These are phyloP conservation scores for Lepetodrilus schrolli DNA, from an alignment of 2,888 invertebrate genomes.

Conservation along the genomic window DNA sequence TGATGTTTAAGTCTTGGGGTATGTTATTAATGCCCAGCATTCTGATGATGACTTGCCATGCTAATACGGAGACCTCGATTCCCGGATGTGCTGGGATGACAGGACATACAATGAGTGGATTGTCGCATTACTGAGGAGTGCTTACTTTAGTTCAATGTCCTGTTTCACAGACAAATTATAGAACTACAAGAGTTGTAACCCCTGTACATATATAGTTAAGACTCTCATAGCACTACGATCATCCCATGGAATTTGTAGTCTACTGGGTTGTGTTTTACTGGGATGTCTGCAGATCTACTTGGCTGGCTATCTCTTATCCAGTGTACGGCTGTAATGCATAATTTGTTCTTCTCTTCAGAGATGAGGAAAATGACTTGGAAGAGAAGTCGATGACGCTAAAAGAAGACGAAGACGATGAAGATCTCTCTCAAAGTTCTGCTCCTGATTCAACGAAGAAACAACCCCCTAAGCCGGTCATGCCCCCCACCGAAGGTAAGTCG, in stretches of 20 bases:
- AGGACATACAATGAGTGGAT: constrained; percentile 51
- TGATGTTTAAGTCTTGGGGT: too few relatives aligned
- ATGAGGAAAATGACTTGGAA: constrained; percentile 60
- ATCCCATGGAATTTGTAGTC: too few relatives aligned
- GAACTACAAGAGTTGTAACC: too few relatives aligned
- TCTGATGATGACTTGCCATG: constrained; percentile 69
- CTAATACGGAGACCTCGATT: constrained; percentile 64
- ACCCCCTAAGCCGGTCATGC: neutral
- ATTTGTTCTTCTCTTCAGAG: too few relatives aligned
- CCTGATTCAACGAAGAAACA: constrained; percentile 9
- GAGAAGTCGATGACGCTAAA: constrained; percentile 46
- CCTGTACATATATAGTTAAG: too few relatives aligned
- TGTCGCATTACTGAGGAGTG: constrained; percentile 46
- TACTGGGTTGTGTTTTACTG: too few relatives aligned
- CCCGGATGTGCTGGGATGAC: constrained; percentile 54
- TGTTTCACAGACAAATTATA: neutral
- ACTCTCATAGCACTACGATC: too few relatives aligned
- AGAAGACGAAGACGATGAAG: constrained; percentile 58
- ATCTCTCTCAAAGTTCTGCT: constrained; percentile 54
- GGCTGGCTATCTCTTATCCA: too few relatives aligned
- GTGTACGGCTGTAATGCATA: too few relatives aligned
- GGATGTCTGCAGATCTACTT: too few relatives aligned
- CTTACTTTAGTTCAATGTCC: neutral
- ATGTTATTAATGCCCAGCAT: too few relatives aligned
- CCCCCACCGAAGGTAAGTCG: neutral